Percentiles rank a stretch among this genome's conserved stretches.
These are phyloP conservation scores for Sciurus vulgaris DNA, from an alignment of 2,797 vertebrate species.

Conservation along the genomic window DNA sequence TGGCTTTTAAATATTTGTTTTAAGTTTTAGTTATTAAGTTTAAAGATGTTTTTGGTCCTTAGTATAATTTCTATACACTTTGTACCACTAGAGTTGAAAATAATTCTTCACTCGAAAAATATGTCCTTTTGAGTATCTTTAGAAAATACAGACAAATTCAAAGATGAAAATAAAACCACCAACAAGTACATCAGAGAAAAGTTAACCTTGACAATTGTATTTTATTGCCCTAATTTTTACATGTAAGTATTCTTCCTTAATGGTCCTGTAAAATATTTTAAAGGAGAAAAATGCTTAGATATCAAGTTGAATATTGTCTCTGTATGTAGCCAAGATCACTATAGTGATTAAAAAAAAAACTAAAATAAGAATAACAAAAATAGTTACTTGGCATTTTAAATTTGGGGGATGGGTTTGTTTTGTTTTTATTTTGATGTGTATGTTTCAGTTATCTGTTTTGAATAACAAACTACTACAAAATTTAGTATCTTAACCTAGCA, in stretches of 20 bases:
- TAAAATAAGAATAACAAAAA: background rate
- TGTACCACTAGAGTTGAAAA: slow-evolving; percentile 12
- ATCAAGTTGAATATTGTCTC: background rate
- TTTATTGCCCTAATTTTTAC: background rate
- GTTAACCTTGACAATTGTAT: background rate
- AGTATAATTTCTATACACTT: slow-evolving; percentile 17
- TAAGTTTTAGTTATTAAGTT: slow-evolving; percentile 14
- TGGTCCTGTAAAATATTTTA: background rate
- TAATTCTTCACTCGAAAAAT: slow-evolving; percentile 37
- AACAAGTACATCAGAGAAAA: background rate
- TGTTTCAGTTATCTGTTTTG: background rate
- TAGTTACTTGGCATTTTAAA: background rate
- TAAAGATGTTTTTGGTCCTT: slow-evolving; percentile 33
- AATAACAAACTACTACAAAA: background rate
- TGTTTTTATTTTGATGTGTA: background rate
- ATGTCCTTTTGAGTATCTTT: slow-evolving; percentile 43
- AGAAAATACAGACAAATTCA: slow-evolving; percentile 29
- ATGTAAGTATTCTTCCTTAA: background rate
- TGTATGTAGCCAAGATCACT: background rate
- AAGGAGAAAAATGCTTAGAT: background rate
- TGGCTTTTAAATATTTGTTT: slow-evolving; percentile 24
- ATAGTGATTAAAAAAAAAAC: background rate
- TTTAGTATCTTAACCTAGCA: background rate
- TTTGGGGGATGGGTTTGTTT: background rate
- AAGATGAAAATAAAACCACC: slow-evolving; percentile 31